phyloP scores from a whole-genome alignment of 2,113 vertebrate species.

The Rhabdomys dilectus region DNA sequence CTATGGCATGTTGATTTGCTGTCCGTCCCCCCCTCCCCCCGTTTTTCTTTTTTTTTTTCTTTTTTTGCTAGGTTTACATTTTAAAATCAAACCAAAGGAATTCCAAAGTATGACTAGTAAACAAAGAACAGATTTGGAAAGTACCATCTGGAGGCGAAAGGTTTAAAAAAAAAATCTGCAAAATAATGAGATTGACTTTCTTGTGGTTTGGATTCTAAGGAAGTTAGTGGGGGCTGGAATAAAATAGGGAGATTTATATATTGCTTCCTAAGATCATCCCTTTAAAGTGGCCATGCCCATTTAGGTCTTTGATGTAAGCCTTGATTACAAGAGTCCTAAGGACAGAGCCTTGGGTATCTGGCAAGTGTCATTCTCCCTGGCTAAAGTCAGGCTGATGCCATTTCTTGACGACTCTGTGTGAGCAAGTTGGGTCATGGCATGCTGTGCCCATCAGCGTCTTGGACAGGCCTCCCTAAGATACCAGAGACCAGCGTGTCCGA shows the following conservation, averaged over 20 bases:
- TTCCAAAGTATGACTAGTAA: conserved; percentile 31
- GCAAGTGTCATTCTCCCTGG: background rate
- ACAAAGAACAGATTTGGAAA: conserved; percentile 47
- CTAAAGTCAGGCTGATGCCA: background rate
- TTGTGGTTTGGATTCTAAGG: conserved; percentile 49
- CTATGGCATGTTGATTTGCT: conserved; percentile 14
- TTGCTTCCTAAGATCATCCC: background rate
- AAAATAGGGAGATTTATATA: background rate
- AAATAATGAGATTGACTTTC: background rate
- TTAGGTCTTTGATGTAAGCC: background rate
- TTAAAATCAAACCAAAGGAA: conserved; percentile 60
- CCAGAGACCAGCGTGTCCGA: conserved; percentile 33
- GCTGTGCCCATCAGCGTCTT: background rate
- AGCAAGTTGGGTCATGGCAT: background rate
- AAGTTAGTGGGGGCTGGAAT: conserved; percentile 15
- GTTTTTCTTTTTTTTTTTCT: background rate
- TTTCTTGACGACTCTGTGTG: conserved; percentile 24
- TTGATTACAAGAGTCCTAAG: conserved; percentile 27
- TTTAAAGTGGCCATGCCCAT: conserved; percentile 14
- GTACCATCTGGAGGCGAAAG: conserved; percentile 21
- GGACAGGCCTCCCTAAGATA: background rate
- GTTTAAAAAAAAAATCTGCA: background rate
- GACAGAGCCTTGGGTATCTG: background rate
- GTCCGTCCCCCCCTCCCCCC: background rate
- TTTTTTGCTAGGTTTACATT: conserved; percentile 14